Conservation (phyloP, 2,888 invertebrate genomes). For the Neoitamus cyanurus region DNA sequence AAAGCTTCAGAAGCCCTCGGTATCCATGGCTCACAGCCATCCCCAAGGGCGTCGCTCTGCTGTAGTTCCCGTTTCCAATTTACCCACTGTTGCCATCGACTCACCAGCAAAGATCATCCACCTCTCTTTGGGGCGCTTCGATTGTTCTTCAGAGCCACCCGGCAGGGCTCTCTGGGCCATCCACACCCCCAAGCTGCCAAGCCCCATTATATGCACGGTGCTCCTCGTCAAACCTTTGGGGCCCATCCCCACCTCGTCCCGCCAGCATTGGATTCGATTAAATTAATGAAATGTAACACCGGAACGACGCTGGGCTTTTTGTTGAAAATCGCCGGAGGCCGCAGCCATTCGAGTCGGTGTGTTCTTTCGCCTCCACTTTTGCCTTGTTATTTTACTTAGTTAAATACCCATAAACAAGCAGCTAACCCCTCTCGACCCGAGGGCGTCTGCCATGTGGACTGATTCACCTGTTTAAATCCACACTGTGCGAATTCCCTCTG, state of each 20-base stretch:
- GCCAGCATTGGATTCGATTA: constrained; percentile 15
- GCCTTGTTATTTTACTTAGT: not conserved
- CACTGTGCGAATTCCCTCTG: not conserved
- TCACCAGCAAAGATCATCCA: not conserved
- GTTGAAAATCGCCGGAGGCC: not conserved
- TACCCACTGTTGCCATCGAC: not conserved
- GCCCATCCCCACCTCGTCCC: not conserved
- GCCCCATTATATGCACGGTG: not conserved
- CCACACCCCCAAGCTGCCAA: not conserved
- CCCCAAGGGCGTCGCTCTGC: not conserved
- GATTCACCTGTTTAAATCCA: constrained; percentile 14
- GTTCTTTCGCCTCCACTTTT: not conserved
- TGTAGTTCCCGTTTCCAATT: not conserved
- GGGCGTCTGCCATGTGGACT: not conserved
- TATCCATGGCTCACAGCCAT: not conserved
- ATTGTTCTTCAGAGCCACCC: not conserved
- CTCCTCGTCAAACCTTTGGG: not conserved
- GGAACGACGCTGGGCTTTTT: constrained; percentile 15
- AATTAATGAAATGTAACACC: constrained; percentile 34
- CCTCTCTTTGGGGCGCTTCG: not conserved
- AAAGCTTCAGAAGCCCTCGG: not conserved
- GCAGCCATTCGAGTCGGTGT: not conserved
- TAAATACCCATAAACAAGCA: constrained; percentile 13
- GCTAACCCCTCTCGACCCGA: not conserved
- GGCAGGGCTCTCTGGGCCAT: not conserved